Conservation (phyloP, 1,140 invertebrate genomes). For the Apis laboriosa region DNA sequence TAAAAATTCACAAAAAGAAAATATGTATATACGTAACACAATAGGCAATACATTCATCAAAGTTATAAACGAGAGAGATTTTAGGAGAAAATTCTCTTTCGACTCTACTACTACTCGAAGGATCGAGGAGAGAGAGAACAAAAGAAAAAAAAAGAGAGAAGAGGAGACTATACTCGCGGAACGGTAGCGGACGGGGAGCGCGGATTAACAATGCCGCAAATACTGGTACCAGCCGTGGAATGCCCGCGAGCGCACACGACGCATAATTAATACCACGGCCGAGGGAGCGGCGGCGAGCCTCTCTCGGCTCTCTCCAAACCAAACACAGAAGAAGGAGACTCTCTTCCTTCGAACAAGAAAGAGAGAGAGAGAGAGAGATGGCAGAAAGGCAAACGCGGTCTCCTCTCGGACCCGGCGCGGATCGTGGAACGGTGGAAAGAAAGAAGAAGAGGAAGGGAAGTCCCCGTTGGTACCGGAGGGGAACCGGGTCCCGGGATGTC, state of each 20-base stretch:
- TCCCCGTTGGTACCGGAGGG: slow-evolving; percentile 54
- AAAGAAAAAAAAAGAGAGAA: background rate
- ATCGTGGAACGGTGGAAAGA: slow-evolving; percentile 62
- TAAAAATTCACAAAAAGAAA: no score
- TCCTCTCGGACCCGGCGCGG: slow-evolving; percentile 22
- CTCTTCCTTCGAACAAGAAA: no score
- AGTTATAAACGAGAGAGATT: no score
- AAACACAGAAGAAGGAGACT: no score
- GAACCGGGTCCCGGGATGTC: slow-evolving; percentile 75
- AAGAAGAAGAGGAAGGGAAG: slow-evolving; percentile 54
- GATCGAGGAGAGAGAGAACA: background rate
- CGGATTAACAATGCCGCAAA: slow-evolving; percentile 80
- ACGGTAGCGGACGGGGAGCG: slow-evolving; percentile 77
- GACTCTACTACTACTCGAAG: background rate
- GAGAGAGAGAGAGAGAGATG: slow-evolving; percentile 30
- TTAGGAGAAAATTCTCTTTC: slow-evolving; percentile 24
- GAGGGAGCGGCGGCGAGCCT: slow-evolving; percentile 25
- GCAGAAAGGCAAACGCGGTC: background rate
- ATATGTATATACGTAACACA: no score
- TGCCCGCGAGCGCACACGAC: slow-evolving; percentile 77
- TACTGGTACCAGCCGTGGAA: slow-evolving; percentile 79
- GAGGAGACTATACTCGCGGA: slow-evolving; percentile 59
- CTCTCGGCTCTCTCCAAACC: slow-evolving; percentile 44
- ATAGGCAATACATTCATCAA: no score
- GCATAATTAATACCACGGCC: slow-evolving; percentile 80